These are phyloP conservation scores for Amazona vittata DNA, from an alignment of 2,113 vertebrate species.

Conservation along the genomic window DNA sequence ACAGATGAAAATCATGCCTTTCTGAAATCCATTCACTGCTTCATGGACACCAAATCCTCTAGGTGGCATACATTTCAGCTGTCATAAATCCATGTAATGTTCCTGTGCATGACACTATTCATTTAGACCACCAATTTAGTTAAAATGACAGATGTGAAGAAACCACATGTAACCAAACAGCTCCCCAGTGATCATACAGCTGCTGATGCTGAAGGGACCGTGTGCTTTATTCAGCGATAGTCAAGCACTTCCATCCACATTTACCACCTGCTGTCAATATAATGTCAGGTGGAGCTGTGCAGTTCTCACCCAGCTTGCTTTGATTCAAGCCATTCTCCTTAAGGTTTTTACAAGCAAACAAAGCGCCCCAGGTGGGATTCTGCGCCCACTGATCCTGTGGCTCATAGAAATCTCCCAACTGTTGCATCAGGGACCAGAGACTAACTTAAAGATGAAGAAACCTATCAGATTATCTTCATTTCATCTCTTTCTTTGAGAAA, in stretches of 20 bases:
- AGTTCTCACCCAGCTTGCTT: background rate
- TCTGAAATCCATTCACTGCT: constrained; percentile 31
- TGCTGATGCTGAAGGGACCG: constrained; percentile 38
- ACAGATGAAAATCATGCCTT: constrained; percentile 30
- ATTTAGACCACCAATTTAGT: constrained; percentile 61
- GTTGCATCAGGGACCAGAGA: background rate
- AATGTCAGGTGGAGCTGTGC: background rate
- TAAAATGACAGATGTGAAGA: constrained; percentile 48
- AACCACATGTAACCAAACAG: constrained; percentile 28
- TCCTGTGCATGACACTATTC: constrained; percentile 10
- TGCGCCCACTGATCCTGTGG: background rate
- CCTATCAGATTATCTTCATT: background rate
- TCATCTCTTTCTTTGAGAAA: background rate
- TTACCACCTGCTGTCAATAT: constrained; percentile 49
- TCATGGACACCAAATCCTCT: background rate
- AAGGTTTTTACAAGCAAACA: background rate
- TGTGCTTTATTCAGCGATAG: background rate
- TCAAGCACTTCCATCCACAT: background rate
- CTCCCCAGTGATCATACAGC: constrained; percentile 29
- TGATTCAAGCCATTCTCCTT: background rate
- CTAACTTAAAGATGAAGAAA: background rate
- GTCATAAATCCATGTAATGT: constrained; percentile 44
- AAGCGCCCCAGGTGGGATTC: background rate
- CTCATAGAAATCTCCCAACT: background rate
- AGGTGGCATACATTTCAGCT: constrained; percentile 22